These are phyloP conservation scores for Pelecanus crispus DNA, from an alignment of 2,113 vertebrate species.

Conservation along the genomic window DNA sequence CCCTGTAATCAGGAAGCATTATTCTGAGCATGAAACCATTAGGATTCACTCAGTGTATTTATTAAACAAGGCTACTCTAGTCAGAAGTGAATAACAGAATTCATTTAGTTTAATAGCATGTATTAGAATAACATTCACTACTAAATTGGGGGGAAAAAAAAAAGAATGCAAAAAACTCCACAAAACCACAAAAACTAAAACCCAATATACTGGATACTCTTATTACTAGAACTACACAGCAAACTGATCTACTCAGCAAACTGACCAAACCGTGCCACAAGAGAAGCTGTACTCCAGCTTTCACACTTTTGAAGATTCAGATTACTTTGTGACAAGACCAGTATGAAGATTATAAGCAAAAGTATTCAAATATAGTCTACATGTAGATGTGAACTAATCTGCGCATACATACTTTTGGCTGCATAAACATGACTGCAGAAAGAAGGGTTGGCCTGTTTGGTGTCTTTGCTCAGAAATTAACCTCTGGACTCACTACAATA, in stretches of 20 bases:
- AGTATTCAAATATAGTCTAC: background rate
- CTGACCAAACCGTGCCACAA: background rate
- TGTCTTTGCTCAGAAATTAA: background rate
- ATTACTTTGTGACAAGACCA: background rate
- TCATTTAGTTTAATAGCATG: background rate
- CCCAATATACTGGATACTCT: background rate
- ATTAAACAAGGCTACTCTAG: background rate
- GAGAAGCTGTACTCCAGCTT: background rate
- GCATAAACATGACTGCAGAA: background rate
- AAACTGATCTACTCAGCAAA: background rate
- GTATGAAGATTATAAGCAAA: background rate
- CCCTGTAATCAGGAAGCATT: constrained; percentile 72
- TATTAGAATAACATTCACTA: background rate
- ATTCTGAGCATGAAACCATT: background rate
- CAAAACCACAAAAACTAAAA: background rate
- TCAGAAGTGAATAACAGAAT: background rate
- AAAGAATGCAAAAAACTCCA: background rate
- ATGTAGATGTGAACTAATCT: background rate
- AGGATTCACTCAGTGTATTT: background rate
- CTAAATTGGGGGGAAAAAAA: background rate
- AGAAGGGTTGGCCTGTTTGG: background rate
- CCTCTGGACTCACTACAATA: background rate
- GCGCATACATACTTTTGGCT: background rate
- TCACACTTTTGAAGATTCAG: background rate
- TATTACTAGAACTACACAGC: background rate